A percentile compares a stretch with the other conserved stretches of the same genome.
Evolutionary conservation across 1,140 invertebrate genomes (phyloP).

Genomic region (Mylabris phalerata): DNA sequence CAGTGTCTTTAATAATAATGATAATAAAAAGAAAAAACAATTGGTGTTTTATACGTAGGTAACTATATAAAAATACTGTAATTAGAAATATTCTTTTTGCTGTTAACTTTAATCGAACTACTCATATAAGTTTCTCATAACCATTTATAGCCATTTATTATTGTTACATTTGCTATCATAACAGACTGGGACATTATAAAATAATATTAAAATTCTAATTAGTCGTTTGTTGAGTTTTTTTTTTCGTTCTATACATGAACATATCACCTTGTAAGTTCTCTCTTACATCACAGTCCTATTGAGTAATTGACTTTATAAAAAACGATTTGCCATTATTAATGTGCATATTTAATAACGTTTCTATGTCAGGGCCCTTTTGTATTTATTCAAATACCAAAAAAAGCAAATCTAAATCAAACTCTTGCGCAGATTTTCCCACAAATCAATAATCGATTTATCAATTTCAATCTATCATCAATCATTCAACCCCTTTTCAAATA

Average conservation of each 20-base stretch:
- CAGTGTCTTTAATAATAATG: too few relatives aligned
- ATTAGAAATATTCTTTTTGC: too few relatives aligned
- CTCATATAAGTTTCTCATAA: too few relatives aligned
- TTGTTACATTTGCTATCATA: too few relatives aligned
- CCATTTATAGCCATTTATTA: too few relatives aligned
- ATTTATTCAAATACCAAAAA: too few relatives aligned
- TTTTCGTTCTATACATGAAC: slow-evolving; percentile 8
- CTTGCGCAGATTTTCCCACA: background rate
- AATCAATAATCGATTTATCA: slow-evolving; percentile 3
- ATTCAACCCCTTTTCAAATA: background rate
- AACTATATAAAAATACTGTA: too few relatives aligned
- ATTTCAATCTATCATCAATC: slow-evolving; percentile 1
- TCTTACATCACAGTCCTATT: slow-evolving; percentile 13
- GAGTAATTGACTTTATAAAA: slow-evolving; percentile 15
- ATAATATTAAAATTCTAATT: slow-evolving; percentile 2
- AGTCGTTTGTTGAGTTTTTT: background rate
- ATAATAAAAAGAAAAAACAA: too few relatives aligned
- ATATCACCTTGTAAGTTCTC: slow-evolving; percentile 8
- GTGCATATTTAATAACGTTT: slow-evolving; percentile 13
- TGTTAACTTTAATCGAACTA: too few relatives aligned
- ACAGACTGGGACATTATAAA: too few relatives aligned
- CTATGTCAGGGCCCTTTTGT: slow-evolving; percentile 8
- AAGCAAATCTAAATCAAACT: too few relatives aligned
- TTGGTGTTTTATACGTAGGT: too few relatives aligned
- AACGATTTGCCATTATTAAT: slow-evolving; percentile 14